Base-by-base conservation (phyloP, 2,888 invertebrate species). In the Drosophila flavopinicola region DNA sequence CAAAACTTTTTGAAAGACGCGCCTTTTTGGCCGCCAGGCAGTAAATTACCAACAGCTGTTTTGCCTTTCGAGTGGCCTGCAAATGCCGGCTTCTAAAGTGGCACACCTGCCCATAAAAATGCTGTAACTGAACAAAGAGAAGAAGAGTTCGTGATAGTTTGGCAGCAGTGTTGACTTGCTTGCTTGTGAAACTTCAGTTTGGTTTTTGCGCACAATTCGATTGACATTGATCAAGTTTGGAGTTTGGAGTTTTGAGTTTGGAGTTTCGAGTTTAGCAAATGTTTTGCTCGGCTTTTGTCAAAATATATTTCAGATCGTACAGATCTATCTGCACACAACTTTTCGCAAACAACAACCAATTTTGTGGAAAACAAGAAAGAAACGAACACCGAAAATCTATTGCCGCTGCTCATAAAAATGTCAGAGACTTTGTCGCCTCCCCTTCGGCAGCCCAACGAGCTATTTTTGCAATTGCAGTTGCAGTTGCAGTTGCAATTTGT, bases 321-420 rank as follows among this genome's bases (percentile, higher is more conserved):
- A 61, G 47, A 72, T 44, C 57, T 35, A 72, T 44, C 57, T 30
- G 20, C 33, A 47, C 33, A 35, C 51, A 57, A 68, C 76, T 70
- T 74, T 76, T 82, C 57, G 83, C 79, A 84, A 77, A 79, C 80
- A 79, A 79, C 79, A 83, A n/a, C n/a, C n/a, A 74, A 79, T 71
- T 83, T 74, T 56, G 54, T 56, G 48, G 51, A 76, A 83, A 78
- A 78, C 78, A 76, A 78, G 68, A n/a, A 45, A 37, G 42, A 66
- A 63, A 49, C 25, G 48, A 79, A 66, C 29, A 61, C 51, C 63
- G 64, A 54, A 74, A 74, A 77, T 83, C 66, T 68, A 75, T 68
- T 75, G 77, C 78, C 79, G 74, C 77, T 79, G 77, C 75, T 79
- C 78, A 79, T 84, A 79, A 79, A 79, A 79, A 84, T 77, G 84